phyloP scores from a whole-genome alignment of 2,797 vertebrate species.

The Sebastes trivittatus region DNA sequence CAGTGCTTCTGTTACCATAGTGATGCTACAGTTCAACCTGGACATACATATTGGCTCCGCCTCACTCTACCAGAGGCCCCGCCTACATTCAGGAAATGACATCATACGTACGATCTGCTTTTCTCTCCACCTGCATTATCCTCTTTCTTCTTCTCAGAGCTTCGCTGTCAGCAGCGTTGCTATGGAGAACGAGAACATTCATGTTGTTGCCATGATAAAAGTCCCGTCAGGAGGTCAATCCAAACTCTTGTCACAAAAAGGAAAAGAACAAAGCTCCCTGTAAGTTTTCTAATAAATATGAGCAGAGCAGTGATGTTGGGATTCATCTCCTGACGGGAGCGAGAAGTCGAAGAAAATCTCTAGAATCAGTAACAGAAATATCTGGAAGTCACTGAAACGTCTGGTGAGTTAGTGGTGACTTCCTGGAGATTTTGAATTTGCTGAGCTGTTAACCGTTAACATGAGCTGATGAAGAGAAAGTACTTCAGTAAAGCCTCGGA shows the following conservation, averaged over 20 bases:
- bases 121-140: not conserved
- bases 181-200: not conserved
- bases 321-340: conserved; percentile 2
- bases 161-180: not conserved
- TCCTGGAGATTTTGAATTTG: not conserved
- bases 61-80: not conserved
- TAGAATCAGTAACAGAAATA: conserved; percentile 25
- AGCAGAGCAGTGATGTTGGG: not conserved
- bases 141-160: not conserved
- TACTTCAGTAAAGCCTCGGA: not conserved
- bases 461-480: conserved; percentile 7
- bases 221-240: not conserved
- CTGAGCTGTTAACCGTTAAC: not conserved
- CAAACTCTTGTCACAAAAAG: not conserved
- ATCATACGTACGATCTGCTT: conserved; percentile 21
- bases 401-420: not conserved
- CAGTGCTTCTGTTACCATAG: not conserved
- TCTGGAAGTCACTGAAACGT: not conserved
- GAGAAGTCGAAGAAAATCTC: not conserved
- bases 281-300: conserved; percentile 12
- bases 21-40: not conserved
- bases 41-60: not conserved
- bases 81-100: conserved; percentile 54
- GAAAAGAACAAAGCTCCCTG: not conserved
- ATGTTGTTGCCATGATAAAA: not conserved